These are phyloP conservation scores for Urocyon cinereoargenteus DNA, from an alignment of 2,797 vertebrate genomes.

Conservation along the genomic window DNA sequence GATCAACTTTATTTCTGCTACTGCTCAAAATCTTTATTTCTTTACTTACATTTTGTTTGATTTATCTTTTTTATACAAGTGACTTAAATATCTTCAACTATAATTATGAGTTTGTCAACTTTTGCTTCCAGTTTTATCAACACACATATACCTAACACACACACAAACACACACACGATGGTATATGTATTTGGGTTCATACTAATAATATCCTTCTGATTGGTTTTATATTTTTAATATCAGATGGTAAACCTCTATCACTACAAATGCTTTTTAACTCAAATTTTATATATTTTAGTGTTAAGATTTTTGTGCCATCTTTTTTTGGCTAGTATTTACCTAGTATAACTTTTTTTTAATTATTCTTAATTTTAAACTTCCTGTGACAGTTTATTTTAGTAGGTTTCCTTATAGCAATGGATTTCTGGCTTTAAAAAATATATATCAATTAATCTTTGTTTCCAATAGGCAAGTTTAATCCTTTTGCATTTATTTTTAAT, in stretches of 20 bases:
- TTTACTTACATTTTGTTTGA: background rate
- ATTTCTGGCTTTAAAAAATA: background rate
- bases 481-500: background rate
- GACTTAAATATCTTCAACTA: background rate
- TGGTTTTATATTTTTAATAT: background rate
- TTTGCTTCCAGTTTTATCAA: background rate
- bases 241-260: background rate
- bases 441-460: background rate
- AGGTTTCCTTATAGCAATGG: background rate
- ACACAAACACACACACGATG: background rate
- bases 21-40: background rate
- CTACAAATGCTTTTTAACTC: background rate
- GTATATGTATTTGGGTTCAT: background rate
- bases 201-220: background rate
- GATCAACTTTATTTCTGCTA: background rate
- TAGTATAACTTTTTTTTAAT: background rate
- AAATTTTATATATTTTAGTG: background rate
- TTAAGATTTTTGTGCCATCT: background rate
- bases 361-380: background rate
- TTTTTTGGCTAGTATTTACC: background rate
- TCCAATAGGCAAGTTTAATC: background rate
- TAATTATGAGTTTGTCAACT: background rate
- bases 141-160: background rate
- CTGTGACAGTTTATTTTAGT: background rate
- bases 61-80: background rate